These are phyloP conservation scores for Abscondita cerata DNA, from an alignment of 2,888 invertebrate genomes.

Conservation along the genomic window DNA sequence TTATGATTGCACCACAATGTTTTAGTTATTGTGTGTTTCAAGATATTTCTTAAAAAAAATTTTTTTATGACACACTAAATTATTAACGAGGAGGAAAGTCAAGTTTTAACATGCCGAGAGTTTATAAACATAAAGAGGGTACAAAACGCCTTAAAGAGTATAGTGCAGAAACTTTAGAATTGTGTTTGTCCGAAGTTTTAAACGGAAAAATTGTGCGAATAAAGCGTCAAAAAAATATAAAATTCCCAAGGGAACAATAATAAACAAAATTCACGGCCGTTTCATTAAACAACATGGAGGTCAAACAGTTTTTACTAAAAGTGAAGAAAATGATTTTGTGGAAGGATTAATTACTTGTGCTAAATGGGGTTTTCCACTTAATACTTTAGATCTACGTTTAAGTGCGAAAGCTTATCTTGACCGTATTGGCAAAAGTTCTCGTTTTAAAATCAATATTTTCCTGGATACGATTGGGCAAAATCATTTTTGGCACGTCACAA, in stretches of 20 bases:
- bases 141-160: conserved; percentile 16
- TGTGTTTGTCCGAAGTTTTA: conserved; percentile 10
- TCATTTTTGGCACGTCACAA: conserved; percentile 1
- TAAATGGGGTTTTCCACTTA: conserved; percentile 15
- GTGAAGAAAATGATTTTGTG: conserved; percentile 5
- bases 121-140: conserved; percentile 13
- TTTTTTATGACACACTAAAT: too few relatives aligned
- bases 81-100: too few relatives aligned
- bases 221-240: conserved; percentile 7
- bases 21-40: too few relatives aligned
- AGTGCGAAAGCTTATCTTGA: too few relatives aligned
- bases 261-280: conserved; percentile 11
- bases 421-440: conserved; percentile 2
- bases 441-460: conserved; percentile 14
- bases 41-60: too few relatives aligned
- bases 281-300: conserved; percentile 11
- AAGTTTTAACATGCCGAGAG: not conserved
- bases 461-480: conserved; percentile 13
- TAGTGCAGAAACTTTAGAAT: conserved; percentile 9
- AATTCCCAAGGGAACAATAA: conserved; percentile 15
- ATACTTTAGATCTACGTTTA: conserved; percentile 12
- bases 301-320: conserved; percentile 11
- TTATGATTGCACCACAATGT: too few relatives aligned
- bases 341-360: conserved; percentile 7
- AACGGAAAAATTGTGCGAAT: not conserved